phyloP scores from a whole-genome alignment of 2,888 invertebrate genomes.

The Drosophila fulvimacula region DNA sequence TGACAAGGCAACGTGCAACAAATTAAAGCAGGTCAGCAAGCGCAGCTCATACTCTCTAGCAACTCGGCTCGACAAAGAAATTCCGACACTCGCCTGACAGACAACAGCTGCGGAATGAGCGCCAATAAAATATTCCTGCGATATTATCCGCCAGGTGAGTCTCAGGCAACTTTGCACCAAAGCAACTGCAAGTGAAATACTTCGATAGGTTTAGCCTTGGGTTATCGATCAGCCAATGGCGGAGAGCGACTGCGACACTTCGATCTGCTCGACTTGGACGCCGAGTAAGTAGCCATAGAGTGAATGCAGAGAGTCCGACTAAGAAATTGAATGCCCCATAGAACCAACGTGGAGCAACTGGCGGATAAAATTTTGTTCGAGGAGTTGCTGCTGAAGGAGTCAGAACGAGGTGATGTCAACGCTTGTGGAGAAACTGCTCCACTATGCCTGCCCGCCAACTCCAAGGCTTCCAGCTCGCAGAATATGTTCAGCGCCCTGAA shows the following conservation, averaged over 20 bases:
- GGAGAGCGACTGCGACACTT: constrained; percentile 87
- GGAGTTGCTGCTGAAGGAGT: constrained; percentile 48
- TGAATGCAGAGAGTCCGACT: no score
- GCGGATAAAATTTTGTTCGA: constrained; percentile 63
- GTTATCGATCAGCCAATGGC: constrained; percentile 87
- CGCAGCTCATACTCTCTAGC: constrained; percentile 7
- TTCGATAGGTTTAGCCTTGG: constrained; percentile 87
- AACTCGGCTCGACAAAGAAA: constrained; percentile 34
- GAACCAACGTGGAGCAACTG: constrained; percentile 62
- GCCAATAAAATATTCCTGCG: constrained; percentile 89
- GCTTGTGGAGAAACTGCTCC: neutral
- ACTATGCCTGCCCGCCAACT: constrained; percentile 28
- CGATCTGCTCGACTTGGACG: constrained; percentile 88
- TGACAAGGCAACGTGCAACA: constrained; percentile 56
- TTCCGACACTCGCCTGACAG: constrained; percentile 22
- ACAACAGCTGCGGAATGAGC: constrained; percentile 85
- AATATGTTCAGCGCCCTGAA: constrained; percentile 86
- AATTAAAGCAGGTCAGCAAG: constrained; percentile 78
- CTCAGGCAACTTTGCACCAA: neutral
- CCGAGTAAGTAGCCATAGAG: constrained; percentile 86
- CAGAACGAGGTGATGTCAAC: neutral
- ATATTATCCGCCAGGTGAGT: constrained; percentile 89
- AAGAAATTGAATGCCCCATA: neutral
- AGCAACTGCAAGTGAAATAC: neutral
- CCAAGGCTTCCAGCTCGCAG: constrained; percentile 46